phyloP scores from a whole-genome alignment of 2,113 vertebrate species.

The Martes martes region DNA sequence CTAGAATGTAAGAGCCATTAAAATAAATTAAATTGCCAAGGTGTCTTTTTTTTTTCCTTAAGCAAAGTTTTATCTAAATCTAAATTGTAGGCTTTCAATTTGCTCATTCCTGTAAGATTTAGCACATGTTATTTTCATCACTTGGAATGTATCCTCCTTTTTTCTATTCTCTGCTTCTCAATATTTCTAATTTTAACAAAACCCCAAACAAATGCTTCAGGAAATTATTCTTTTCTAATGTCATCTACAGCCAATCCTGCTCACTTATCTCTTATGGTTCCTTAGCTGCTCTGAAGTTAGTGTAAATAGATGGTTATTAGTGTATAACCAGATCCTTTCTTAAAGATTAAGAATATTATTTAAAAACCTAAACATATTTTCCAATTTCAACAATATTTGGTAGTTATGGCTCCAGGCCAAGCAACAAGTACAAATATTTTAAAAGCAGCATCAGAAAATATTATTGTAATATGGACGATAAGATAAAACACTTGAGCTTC shows the following conservation, averaged over 20 bases:
- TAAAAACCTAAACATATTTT: neutral
- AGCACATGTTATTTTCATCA: neutral
- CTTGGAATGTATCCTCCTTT: neutral
- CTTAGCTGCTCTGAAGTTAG: neutral
- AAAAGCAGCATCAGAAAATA: neutral
- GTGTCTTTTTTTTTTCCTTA: neutral
- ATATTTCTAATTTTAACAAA: slow-evolving; percentile 11
- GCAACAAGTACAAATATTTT: neutral
- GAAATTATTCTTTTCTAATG: neutral
- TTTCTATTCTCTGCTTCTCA: neutral
- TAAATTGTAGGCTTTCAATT: neutral
- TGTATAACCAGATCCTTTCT: neutral
- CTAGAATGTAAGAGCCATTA: slow-evolving; percentile 21
- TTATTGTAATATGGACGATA: neutral
- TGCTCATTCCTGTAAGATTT: neutral
- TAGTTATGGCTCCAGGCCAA: neutral
- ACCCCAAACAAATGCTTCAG: neutral
- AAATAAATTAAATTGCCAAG: neutral
- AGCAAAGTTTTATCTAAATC: neutral
- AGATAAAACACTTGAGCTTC: neutral
- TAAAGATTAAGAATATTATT: neutral
- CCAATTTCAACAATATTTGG: neutral
- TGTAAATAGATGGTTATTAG: neutral
- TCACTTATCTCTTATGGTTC: neutral
- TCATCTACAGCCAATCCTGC: neutral